Evolutionary conservation across 2,113 vertebrate species (phyloP), one percentile per base, ranked within the genome.

Genomic region (Holacanthus passer): DNA sequence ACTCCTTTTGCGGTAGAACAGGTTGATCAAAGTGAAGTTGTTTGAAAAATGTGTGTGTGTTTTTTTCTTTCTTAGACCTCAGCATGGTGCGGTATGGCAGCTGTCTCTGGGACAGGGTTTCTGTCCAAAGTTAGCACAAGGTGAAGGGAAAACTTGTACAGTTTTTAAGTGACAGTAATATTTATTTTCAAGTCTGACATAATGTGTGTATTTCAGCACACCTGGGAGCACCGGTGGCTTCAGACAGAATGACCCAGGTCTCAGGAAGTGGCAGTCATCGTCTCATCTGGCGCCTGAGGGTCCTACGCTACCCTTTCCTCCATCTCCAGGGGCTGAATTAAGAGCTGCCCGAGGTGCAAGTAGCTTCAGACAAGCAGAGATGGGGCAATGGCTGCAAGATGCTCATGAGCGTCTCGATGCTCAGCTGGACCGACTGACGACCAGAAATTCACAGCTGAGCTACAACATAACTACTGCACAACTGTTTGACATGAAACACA

Each of bases 401-500:
- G 77, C 81, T 29, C 88, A 89, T 0, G 62, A 75, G n/a, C 37
- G 20, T n/a, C 64, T 92, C 13, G 88, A 85, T 22, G 70, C 81
- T 37, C 91, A 92, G 60, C 85, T 89, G 12, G 88, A 91, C 67
- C 58, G 77, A 22, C 84, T 91, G 31, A 87, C 55, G 73, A 79
- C 79, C 69, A 60, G 60, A 64, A 93, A 95, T 5, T 41, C 65
- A 9, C 72, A 91, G 37, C 71, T 91, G 37, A 90, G 91, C 52
- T 88, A 92, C 5, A 85, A 74, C 71, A 53, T 78, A 70, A 79
- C 73, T 70, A 48, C 53, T 37, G 81, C 88, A 67, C 88, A 95
- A 47, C 62, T 94, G 19, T 58, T 94, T 60, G 90, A 92, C 55
- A 85, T 89, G 22, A 95, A 92, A 53, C 92, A 94, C 22, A 95